phyloP scores from a whole-genome alignment of 2,113 vertebrate genomes.

The Xyliphius kryptos region DNA sequence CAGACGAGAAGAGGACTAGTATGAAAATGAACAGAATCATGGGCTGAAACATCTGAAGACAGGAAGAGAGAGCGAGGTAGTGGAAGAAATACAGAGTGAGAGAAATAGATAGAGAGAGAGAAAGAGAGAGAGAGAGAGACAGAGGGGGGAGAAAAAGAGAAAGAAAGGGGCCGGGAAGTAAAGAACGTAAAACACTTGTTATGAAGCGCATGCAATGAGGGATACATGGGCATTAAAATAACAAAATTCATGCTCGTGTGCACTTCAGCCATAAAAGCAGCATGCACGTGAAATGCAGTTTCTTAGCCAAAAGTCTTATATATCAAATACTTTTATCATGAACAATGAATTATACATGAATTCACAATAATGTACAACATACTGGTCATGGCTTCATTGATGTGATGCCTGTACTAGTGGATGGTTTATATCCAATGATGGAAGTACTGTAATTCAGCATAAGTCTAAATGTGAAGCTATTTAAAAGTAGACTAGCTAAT shows the following conservation, averaged over 20 bases:
- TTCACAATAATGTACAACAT: no score
- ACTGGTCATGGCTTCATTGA: no score
- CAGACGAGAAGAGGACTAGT: conserved; percentile 80
- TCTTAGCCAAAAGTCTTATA: neutral
- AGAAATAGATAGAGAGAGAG: conserved; percentile 64
- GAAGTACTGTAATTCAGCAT: no score
- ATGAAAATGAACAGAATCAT: conserved; percentile 85
- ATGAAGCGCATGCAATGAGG: conserved; percentile 93
- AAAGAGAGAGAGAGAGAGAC: conserved; percentile 8
- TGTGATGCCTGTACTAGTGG: no score
- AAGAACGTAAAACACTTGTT: conserved; percentile 85
- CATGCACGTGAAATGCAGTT: conserved; percentile 12
- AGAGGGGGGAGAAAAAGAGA: conserved; percentile 19
- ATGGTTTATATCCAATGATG: no score
- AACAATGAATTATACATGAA: no score
- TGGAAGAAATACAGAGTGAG: no score
- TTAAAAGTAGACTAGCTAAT: no score
- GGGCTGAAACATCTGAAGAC: conserved; percentile 86
- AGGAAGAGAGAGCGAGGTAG: conserved; percentile 50
- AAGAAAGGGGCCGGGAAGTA: conserved; percentile 41
- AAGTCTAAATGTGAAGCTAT: no score
- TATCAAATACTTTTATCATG: no score
- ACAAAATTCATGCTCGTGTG: conserved; percentile 64
- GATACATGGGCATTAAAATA: conserved; percentile 79
- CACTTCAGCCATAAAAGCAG: conserved; percentile 32